Evolutionary conservation across 1,140 invertebrate genomes (phyloP).

Genomic region (Elymnias hypermnestra): DNA sequence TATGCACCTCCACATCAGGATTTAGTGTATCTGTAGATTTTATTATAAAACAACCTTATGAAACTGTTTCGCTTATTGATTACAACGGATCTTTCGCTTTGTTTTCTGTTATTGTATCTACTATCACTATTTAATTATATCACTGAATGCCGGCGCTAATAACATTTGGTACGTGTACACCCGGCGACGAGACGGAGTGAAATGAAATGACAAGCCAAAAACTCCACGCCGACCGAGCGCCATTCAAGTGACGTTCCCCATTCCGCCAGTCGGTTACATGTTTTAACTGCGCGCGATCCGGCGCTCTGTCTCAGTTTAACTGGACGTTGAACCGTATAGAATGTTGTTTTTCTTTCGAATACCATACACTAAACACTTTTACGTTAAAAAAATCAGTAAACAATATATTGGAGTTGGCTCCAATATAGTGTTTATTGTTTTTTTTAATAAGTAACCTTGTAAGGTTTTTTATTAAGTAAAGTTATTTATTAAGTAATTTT

Average conservation of each 20-base stretch:
- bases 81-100: constrained; percentile 16
- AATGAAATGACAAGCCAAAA: constrained; percentile 43
- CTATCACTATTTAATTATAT: constrained; percentile 13
- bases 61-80: constrained; percentile 17
- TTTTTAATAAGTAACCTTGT: no score
- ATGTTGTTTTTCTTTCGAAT: background rate
- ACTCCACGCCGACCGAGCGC: constrained; percentile 28
- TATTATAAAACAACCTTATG: constrained; percentile 59
- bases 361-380: no score
- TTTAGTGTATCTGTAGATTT: constrained; percentile 68
- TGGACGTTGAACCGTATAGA: background rate
- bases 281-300: constrained; percentile 54
- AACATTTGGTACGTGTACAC: constrained; percentile 20
- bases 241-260: constrained; percentile 41
- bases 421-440: no score
- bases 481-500: no score
- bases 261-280: constrained; percentile 35
- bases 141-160: constrained; percentile 20
- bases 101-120: constrained; percentile 15
- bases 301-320: constrained; percentile 20
- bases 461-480: no score
- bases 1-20: constrained; percentile 65
- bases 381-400: no score
- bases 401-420: no score
- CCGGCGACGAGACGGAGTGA: constrained; percentile 29